Conservation (phyloP, 2,888 invertebrate species). For the Eupithecia abbreviata region DNA sequence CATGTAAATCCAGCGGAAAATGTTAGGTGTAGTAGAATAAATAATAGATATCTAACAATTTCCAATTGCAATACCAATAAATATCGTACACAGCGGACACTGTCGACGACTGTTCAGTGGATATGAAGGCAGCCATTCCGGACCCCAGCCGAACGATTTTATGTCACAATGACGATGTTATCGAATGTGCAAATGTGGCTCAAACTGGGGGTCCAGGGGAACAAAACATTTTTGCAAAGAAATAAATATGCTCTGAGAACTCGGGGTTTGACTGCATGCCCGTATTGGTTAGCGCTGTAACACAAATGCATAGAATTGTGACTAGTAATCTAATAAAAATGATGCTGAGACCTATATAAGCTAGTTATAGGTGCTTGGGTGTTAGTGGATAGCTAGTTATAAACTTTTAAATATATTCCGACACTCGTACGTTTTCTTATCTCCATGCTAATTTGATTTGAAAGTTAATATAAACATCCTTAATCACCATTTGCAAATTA, state of each 20-base stretch:
- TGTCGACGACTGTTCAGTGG: constrained; percentile 32
- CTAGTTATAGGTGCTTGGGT: neutral
- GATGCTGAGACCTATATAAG: neutral
- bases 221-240: constrained; percentile 39
- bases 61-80: neutral
- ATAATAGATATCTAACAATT: neutral
- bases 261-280: neutral
- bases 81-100: neutral
- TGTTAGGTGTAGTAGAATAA: neutral
- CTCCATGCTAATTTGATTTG: too few species aligned
- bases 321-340: too few species aligned
- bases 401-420: too few species aligned
- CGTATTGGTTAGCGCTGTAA: neutral
- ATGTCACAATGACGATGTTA: constrained; percentile 74
- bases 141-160: constrained; percentile 62
- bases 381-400: too few species aligned
- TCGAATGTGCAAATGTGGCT: constrained; percentile 66
- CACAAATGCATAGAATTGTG: neutral
- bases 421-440: too few species aligned
- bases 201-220: constrained; percentile 46
- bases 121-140: constrained; percentile 53
- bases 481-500: neutral
- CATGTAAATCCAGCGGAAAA: neutral
- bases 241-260: neutral
- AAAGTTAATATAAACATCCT: too few species aligned